Evolutionary conservation across 2,113 vertebrate genomes (phyloP).

Genomic region (Pungitius pungitius): DNA sequence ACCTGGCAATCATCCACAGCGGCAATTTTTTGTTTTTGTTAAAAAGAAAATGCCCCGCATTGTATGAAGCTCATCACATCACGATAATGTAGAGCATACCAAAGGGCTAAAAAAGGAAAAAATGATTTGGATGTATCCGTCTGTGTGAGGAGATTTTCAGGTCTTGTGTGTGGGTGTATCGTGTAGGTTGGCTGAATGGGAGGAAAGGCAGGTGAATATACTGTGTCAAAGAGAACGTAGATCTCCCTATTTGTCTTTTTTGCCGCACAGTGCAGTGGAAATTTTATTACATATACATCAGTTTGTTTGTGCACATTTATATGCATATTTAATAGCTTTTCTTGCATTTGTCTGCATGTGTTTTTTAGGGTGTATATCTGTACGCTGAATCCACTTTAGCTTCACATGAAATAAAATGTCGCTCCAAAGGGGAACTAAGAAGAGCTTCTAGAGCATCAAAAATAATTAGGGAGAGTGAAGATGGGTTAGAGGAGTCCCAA

Average conservation of each 20-base stretch:
- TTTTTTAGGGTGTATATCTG: constrained; percentile 16
- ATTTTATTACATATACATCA: constrained; percentile 21
- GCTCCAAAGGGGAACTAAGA: constrained; percentile 47
- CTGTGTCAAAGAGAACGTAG: constrained; percentile 65
- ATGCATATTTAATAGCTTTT: constrained; percentile 17
- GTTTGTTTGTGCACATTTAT: constrained; percentile 4
- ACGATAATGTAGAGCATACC: constrained; percentile 37
- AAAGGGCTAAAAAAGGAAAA: constrained; percentile 54
- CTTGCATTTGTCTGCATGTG: constrained; percentile 2
- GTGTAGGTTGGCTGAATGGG: constrained; percentile 76
- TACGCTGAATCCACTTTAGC: constrained; percentile 32
- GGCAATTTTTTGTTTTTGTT: neutral
- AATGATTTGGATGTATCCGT: constrained; percentile 63
- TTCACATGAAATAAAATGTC: constrained; percentile 52
- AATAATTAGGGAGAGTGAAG: constrained; percentile 60
- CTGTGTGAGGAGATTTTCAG: constrained; percentile 59
- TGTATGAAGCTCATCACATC: constrained; percentile 38
- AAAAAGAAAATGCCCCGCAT: constrained; percentile 39
- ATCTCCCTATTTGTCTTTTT: constrained; percentile 59
- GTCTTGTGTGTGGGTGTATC: constrained; percentile 65
- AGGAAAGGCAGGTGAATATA: constrained; percentile 72
- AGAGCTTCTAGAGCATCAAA: constrained; percentile 47
- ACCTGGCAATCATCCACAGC: constrained; percentile 27
- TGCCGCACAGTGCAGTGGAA: constrained; percentile 32
- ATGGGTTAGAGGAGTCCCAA: constrained; percentile 51